Percentiles rank a stretch among this genome's conserved stretches.
Conservation (phyloP, 1,140 invertebrate genomes). For the Sycophaga agraensis region DNA sequence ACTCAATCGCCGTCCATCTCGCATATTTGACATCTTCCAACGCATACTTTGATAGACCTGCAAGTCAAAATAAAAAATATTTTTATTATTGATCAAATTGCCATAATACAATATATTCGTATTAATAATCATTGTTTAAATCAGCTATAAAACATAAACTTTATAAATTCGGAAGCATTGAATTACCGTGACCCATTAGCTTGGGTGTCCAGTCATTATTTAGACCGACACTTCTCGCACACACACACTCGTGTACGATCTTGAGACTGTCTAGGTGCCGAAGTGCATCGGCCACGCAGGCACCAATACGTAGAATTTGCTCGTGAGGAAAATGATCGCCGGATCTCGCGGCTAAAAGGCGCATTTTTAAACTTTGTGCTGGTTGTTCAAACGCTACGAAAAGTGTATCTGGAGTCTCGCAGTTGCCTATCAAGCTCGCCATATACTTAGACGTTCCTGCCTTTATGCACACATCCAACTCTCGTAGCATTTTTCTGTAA, state of each 20-base stretch:
- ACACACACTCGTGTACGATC: constrained; percentile 72
- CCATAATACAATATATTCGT: no score
- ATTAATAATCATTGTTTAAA: no score
- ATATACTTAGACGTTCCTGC: constrained; percentile 71
- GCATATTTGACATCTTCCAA: constrained; percentile 64
- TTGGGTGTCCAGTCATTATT: constrained; percentile 66
- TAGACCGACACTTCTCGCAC: constrained; percentile 70
- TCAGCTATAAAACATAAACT: no score
- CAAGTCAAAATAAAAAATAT: background rate
- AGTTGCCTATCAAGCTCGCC: constrained; percentile 74
- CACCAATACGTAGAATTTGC: constrained; percentile 65
- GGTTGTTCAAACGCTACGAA: constrained; percentile 71
- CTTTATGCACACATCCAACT: constrained; percentile 72
- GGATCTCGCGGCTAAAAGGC: constrained; percentile 65
- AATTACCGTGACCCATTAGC: constrained; percentile 68
- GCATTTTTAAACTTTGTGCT: constrained; percentile 68
- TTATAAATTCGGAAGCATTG: no score
- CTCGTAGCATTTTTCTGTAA: constrained; percentile 65
- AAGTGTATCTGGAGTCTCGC: constrained; percentile 72
- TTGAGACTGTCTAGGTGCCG: constrained; percentile 54
- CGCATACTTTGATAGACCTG: constrained; percentile 58
- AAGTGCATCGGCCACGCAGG: constrained; percentile 61
- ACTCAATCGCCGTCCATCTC: constrained; percentile 77
- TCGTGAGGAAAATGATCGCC: constrained; percentile 62
- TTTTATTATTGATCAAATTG: no score